Evolutionary conservation across 1,140 invertebrate species (phyloP), one percentile per base, ranked within the genome.

Genomic region (Hycleus cichorii): DNA sequence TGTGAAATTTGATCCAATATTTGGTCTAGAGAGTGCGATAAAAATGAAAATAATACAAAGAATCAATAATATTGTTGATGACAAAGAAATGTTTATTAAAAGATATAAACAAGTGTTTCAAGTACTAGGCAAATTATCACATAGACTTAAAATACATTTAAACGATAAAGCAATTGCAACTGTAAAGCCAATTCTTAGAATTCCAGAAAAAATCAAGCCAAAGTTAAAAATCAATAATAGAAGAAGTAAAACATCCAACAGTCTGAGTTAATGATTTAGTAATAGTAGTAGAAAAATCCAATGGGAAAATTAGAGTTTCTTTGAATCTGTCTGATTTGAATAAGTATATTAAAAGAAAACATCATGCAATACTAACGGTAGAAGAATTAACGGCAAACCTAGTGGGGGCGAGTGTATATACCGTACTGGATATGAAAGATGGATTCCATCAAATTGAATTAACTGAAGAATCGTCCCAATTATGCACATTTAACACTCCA

Each of bases 251-350:
- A 12, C 12, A 12, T 12, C 27, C 27, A 4, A 32, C 72, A 4
- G 69, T 75, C 3, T 76, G 70, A 69, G 67, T 72, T 0, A 71
- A 74, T 60, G 42, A 59, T 2, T 50, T 73, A n/a, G 70, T 76
- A n/a, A 59, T n/a, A n/a, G n/a, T 76, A n/a, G 69, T 72, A 3
- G 58, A 74, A 74, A 69, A 64, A 57, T 49, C 59, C 58, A 59
- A 63, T 57, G 43, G 68, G n/a, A 50, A 68, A 26, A 24, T 77
- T 6, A 60, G 75, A 59, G 56, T 78, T 18, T 77, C 73, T 62
- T 47, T 78, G 7, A 75, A 78, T 50, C 74, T 73, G 10, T 64
- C 53, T 53, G 60, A 76, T 42, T 64, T 78, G n/a, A n/a, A n/a
- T n/a, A n/a, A n/a, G 25, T 63, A 50, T 25, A 72, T 78, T 5